These are phyloP conservation scores for Saccostrea cuccullata DNA, from an alignment of 1,140 invertebrate genomes.

Conservation along the genomic window DNA sequence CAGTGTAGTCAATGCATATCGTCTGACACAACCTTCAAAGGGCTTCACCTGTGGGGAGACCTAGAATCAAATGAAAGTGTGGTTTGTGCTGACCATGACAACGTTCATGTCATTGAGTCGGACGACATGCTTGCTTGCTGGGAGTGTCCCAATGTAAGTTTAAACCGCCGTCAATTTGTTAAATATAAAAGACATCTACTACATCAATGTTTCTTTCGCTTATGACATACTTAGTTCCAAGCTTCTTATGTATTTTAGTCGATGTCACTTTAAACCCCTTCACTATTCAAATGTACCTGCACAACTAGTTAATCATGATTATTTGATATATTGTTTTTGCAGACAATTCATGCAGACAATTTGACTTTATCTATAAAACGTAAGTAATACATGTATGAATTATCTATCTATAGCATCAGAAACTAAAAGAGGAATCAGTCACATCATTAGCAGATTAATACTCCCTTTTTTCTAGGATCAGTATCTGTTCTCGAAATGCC, in stretches of 20 bases:
- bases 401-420: not conserved
- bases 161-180: no score
- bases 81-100: conserved; percentile 14
- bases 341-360: not conserved
- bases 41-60: not conserved
- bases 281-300: no score
- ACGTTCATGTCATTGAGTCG: conserved; percentile 24
- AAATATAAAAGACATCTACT: no score
- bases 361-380: not conserved
- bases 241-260: no score
- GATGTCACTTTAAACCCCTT: no score
- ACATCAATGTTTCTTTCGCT: no score
- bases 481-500: not conserved
- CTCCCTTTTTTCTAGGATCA: not conserved
- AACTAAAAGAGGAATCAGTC: not conserved
- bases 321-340: not conserved
- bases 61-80: not conserved
- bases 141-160: conserved; percentile 2
- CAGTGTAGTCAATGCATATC: not conserved
- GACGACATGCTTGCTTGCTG: not conserved
- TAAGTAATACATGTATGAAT: not conserved
- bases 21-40: not conserved
- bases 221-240: no score
- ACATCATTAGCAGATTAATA: no score
- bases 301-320: no score